Base-by-base conservation (phyloP, 2,888 invertebrate genomes). In the Thereva nobilitata region DNA sequence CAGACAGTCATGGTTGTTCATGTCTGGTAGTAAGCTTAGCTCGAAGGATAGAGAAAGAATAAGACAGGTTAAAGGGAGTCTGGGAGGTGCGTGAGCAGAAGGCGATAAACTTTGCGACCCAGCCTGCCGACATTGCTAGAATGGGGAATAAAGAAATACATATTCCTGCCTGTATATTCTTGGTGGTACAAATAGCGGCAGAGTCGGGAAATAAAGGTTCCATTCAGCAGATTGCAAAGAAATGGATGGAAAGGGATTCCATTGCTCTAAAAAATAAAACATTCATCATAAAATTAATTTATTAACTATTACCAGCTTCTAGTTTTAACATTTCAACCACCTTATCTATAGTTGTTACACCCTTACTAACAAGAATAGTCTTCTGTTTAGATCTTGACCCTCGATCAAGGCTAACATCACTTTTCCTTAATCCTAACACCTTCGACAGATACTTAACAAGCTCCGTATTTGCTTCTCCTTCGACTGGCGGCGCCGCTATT, bases 391-490 rank as follows among this genome's bases (percentile, higher is more conserved):
- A 86, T 69, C 84, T 84, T 1, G 84, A 85, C 8, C 87, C 87
- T 78, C 84, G 76, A 59, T 89, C 89, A 59, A 92, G 77, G 0
- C 83, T 81, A 0, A 92, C 83, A 73, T 89, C 87, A 70, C 88
- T 88, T 78, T 91, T 91, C 68, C 87, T 83, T 2, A 91, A 73
- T 8, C 86, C 86, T 42, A 92, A 78, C n/a, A 90, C 80, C 71
- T 85, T 83, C 0, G 91, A 84, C 56, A 92, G 78, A 74, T 86
- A 92, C 76, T 88, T 89, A 0, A 92, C 82, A 6, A 92, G 82
- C 76, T 91, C 92, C 44, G 86, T 83, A 74, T 92, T 92, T 8
- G 92, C 92, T 80, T 91, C 90, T 3, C 92, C 90, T 75, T 92
- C 92, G 4, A 87, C 85, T 0, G 92, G 91, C n/a, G 91, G 91